These are phyloP conservation scores for Hesperia comma DNA, from an alignment of 2,888 invertebrate species.

Conservation along the genomic window DNA sequence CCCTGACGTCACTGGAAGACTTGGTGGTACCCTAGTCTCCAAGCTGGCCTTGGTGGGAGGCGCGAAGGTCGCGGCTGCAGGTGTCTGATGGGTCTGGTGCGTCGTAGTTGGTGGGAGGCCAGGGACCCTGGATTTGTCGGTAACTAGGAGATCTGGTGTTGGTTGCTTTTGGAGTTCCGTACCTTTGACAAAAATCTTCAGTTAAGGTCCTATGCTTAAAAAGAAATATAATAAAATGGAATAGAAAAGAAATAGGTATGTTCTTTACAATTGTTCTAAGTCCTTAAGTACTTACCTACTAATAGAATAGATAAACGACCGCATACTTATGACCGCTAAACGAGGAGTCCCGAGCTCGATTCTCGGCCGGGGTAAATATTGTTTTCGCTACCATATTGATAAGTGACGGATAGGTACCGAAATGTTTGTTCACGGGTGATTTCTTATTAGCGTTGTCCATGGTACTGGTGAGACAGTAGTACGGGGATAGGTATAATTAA, in stretches of 20 bases:
- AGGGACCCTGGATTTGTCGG: slow-evolving; percentile 51
- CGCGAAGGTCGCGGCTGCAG: background rate
- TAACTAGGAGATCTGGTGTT: slow-evolving; percentile 72
- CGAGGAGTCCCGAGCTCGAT: no score
- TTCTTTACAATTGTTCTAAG: no score
- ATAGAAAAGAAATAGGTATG: background rate
- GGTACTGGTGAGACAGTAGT: no score
- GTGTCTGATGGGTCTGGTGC: background rate
- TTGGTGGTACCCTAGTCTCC: slow-evolving; percentile 42
- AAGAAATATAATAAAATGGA: background rate
- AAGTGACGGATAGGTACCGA: no score
- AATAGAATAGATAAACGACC: background rate
- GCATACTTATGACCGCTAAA: background rate
- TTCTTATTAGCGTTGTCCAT: no score
- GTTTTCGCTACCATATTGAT: no score
- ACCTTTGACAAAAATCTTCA: slow-evolving; percentile 37
- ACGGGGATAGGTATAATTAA: no score
- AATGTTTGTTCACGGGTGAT: no score
- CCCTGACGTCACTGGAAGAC: slow-evolving; percentile 36
- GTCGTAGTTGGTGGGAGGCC: background rate
- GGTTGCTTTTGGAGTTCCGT: slow-evolving; percentile 60
- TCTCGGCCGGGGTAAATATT: no score
- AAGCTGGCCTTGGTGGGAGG: slow-evolving; percentile 22
- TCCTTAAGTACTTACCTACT: no score
- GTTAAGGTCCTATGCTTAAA: background rate